Evolutionary conservation across 2,113 vertebrate genomes (phyloP), one percentile per base, ranked within the genome.

Genomic region (Cricetomys ansorgei): DNA sequence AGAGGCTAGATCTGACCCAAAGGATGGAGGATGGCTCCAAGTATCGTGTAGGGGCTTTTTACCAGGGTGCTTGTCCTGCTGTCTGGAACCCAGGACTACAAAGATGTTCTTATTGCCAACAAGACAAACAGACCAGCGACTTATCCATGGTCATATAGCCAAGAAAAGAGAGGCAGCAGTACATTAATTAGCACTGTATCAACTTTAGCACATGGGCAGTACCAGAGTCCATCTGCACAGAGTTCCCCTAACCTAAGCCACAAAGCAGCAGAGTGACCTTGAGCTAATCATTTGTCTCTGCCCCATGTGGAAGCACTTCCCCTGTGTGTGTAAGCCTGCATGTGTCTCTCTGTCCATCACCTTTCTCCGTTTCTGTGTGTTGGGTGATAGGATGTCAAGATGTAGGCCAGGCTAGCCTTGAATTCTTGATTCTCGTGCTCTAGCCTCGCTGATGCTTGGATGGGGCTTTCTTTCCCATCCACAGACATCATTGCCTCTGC

Each of bases 171-270:
- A 84, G 9, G 27, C 25, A 55, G 37, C n/a, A 4, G 10, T 1
- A 0, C 11, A 27, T 4, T 16, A 23, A 27, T 4, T 16, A 23
- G 1, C 21, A 16, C 17, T 0, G 7, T n/a, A 43, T 40, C 73
- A 40, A 55, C 43, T 23, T 64, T 27, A 17, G 0, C 7, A 11
- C 59, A 12, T 0, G 5, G 25, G 16, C 0, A n/a, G 34, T 19
- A 57, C 45, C 86, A 37, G 4, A 10, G 13, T 34, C 73, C 17
- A 37, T 59, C 89, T 53, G 43, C 77, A 59, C 57, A 93, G 89
- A 25, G 64, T 25, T 34, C 67, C 57, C 77, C 23, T 2, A 13
- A 48, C 65, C 45, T 53, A 29, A 83, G n/a, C 23, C 84, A 43
- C 65, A 34, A 89, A 72, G 72, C n/a, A 93, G 23, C n/a, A 3